A percentile compares a stretch with the other conserved stretches of the same genome.
These are phyloP conservation scores for Labroides dimidiatus DNA, from an alignment of 2,797 vertebrate species.

Conservation along the genomic window DNA sequence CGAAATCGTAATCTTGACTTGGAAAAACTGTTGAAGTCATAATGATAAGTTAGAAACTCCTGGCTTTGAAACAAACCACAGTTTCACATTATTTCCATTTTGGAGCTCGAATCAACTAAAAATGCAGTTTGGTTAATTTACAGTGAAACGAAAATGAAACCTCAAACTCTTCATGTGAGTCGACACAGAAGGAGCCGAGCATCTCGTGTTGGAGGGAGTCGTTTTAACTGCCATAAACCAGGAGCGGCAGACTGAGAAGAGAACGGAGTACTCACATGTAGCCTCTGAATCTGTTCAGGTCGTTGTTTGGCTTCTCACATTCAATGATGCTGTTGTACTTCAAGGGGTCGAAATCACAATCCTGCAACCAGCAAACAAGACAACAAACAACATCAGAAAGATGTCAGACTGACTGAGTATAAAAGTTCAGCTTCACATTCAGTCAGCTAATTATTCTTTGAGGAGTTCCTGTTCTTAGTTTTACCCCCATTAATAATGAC, in stretches of 20 bases:
- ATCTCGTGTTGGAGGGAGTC: background rate
- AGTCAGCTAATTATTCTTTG: no score
- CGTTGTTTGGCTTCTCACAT: constrained; percentile 98
- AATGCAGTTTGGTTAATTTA: constrained; percentile 15
- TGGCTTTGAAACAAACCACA: constrained; percentile 43
- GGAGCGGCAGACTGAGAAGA: no score
- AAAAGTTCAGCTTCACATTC: no score
- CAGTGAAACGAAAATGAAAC: constrained; percentile 32
- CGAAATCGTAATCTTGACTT: constrained; percentile 28
- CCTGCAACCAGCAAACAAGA: constrained; percentile 82
- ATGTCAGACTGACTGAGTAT: no score
- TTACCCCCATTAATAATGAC: no score
- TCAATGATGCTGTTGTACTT: constrained; percentile 94
- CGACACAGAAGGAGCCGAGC: background rate
- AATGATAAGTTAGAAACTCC: constrained; percentile 43
- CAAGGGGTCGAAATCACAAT: constrained; percentile 93
- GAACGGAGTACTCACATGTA: constrained; percentile 91
- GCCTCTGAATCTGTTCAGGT: constrained; percentile 94
- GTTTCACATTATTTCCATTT: constrained; percentile 47
- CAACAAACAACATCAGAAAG: background rate
- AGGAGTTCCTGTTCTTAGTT: no score
- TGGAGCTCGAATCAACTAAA: background rate
- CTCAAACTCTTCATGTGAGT: background rate
- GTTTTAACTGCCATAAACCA: no score
- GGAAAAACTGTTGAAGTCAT: constrained; percentile 53